Percentiles rank a stretch among this genome's conserved stretches.
These are phyloP conservation scores for Heterotis niloticus DNA, from an alignment of 2,113 vertebrate genomes.

Conservation along the genomic window DNA sequence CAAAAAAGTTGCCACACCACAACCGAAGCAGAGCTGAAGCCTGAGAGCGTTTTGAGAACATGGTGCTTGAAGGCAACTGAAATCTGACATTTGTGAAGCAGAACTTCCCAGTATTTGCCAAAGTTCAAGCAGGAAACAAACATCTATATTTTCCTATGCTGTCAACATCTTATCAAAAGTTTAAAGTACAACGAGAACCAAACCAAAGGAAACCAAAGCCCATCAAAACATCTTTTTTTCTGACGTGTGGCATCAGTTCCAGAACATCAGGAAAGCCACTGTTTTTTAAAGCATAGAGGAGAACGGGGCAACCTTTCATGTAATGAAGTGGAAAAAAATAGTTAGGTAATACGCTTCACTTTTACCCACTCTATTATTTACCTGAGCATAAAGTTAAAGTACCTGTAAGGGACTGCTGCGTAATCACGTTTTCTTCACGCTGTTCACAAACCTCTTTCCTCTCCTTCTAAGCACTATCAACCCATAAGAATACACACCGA, in stretches of 20 bases:
- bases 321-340: slow-evolving; percentile 27
- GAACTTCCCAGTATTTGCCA: slow-evolving; percentile 75
- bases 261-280: not conserved
- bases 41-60: slow-evolving; percentile 73
- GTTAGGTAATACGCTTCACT: not conserved
- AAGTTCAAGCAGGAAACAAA: slow-evolving; percentile 86
- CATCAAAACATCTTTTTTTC: slow-evolving; percentile 28
- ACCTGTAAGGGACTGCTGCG: no score
- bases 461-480: no score
- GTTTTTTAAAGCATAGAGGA: slow-evolving; percentile 7
- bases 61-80: slow-evolving; percentile 62
- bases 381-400: no score
- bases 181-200: slow-evolving; percentile 18
- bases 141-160: slow-evolving; percentile 71
- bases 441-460: no score
- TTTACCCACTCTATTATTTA: not conserved
- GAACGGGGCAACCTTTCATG: not conserved
- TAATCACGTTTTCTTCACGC: no score
- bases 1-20: slow-evolving; percentile 46
- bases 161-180: slow-evolving; percentile 66
- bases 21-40: slow-evolving; percentile 65
- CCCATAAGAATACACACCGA: no score
- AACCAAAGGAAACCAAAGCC: slow-evolving; percentile 27
- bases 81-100: slow-evolving; percentile 82
- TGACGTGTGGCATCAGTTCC: slow-evolving; percentile 24